Percentiles rank a stretch among this genome's conserved stretches.
Evolutionary conservation across 2,888 invertebrate genomes (phyloP).

Genomic region (Brachynemurus nebulosus): DNA sequence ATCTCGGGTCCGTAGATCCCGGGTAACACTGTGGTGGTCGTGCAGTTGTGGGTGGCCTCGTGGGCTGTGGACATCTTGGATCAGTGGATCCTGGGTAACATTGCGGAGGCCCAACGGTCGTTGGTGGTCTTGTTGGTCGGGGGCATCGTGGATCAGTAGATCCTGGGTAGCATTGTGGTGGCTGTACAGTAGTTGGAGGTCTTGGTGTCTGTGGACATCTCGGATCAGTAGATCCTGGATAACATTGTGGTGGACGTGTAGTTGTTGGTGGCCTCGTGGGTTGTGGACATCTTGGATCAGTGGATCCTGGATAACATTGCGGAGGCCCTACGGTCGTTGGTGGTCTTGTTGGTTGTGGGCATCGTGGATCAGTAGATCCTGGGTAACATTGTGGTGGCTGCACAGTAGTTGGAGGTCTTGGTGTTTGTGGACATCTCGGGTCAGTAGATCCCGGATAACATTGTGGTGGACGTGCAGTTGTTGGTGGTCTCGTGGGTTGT

Average conservation of each 20-base stretch:
- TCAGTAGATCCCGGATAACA: conserved; percentile 25
- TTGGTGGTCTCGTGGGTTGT: conserved; percentile 15
- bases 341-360: conserved; percentile 20
- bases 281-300: conserved; percentile 27
- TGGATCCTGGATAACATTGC: conserved; percentile 25
- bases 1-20: conserved; percentile 24
- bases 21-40: conserved; percentile 22
- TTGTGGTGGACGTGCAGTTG: conserved; percentile 14
- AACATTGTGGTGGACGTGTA: conserved; percentile 24
- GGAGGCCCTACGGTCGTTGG: conserved; percentile 28
- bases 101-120: conserved; percentile 20
- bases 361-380: conserved; percentile 25
- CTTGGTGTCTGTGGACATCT: conserved; percentile 26
- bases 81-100: conserved; percentile 22
- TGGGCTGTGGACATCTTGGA: conserved; percentile 18
- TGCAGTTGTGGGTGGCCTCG: conserved; percentile 13
- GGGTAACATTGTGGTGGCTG: conserved; percentile 26
- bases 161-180: conserved; percentile 22
- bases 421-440: conserved; percentile 24
- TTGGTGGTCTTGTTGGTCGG: conserved; percentile 11
- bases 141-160: conserved; percentile 26
- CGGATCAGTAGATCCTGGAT: conserved; percentile 27
- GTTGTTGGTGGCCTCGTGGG: conserved; percentile 19
- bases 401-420: conserved; percentile 17
- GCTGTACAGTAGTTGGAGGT: conserved; percentile 21